These are phyloP conservation scores for Syngnathus scovelli DNA, from an alignment of 2,113 vertebrate species.

Conservation along the genomic window DNA sequence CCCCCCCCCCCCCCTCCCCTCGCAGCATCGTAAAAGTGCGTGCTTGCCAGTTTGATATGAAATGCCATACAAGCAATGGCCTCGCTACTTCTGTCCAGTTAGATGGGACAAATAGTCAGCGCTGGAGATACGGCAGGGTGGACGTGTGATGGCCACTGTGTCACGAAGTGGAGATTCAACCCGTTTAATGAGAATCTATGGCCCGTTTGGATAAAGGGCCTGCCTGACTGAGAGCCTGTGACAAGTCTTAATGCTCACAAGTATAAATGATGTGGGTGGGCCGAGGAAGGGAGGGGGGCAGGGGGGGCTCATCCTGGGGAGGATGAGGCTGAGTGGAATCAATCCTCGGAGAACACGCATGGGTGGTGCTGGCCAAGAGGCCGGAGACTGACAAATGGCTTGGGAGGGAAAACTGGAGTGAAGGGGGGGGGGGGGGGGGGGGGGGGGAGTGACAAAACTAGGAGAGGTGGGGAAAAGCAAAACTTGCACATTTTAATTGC, in stretches of 20 bases:
- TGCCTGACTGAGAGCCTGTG: slow-evolving; percentile 62
- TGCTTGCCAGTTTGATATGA: slow-evolving; percentile 3
- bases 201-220: slow-evolving; percentile 53
- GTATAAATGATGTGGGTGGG: slow-evolving; percentile 63
- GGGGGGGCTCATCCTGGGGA: slow-evolving; percentile 23
- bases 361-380: slow-evolving; percentile 22
- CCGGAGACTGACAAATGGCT: slow-evolving; percentile 22
- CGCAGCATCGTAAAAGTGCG: not conserved
- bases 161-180: slow-evolving; percentile 52
- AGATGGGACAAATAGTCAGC: slow-evolving; percentile 50
- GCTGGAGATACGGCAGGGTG: slow-evolving; percentile 45
- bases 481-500: slow-evolving; percentile 21
- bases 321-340: slow-evolving; percentile 36
- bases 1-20: not conserved
- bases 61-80: slow-evolving; percentile 4
- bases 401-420: slow-evolving; percentile 13
- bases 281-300: slow-evolving; percentile 2
- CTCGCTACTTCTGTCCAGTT: slow-evolving; percentile 36
- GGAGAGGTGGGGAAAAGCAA: not conserved
- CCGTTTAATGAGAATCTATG: slow-evolving; percentile 73
- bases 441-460: not conserved
- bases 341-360: slow-evolving; percentile 29
- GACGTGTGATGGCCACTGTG: slow-evolving; percentile 63
- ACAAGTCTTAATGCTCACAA: slow-evolving; percentile 68
- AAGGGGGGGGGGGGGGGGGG: slow-evolving; percentile 7